Base-by-base conservation (phyloP, 2,888 invertebrate genomes). In the Leptopilina myrica region DNA sequence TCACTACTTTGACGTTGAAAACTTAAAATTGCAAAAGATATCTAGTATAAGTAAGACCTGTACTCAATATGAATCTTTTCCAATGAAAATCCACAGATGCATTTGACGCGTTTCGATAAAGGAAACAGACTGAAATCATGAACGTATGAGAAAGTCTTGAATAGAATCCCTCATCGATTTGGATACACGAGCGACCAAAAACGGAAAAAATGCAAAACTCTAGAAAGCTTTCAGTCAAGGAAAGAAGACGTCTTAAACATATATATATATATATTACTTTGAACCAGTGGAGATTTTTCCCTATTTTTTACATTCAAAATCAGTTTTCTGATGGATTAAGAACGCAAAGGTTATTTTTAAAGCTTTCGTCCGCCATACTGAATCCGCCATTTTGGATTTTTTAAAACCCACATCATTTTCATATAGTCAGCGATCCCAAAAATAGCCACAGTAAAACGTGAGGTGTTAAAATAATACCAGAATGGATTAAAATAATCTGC, bases 51-150 rank as follows among this genome's bases (percentile, higher is more conserved):
- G 33, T 9, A 11, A 56, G n/a, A 56, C 56, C 33, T 56, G 33
- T n/a, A 73, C 53, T 56, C 56, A 73, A 73, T 56, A 53, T 14
- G 56, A 56, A 73, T 9, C 33, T 33, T 56, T 73, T 56, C 11
- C 26, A 56, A 40, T 33, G n/a, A 56, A 73, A 73, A n/a, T 53
- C 73, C 69, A 33, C 69, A 53, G 69, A 69, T 69, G 53, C 69
- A 53, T 69, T 69, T 69, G 69, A 69, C 69, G 69, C 69, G 53
- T 53, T 56, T 69, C 53, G 33, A 69, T 69, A 69, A 69, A 69
- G 69, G 53, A 69, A 69, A 69, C 33, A 69, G 69, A 33, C 69
- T 69, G 53, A 69, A 69, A 69, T 69, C 69, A 69, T 69, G 53
- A 69, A 69, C 69, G 53, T 33, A 53, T 69, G 33, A 33, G 69